These are phyloP conservation scores for Holothuria leucospilota DNA, from an alignment of 53 echinoderm and acorn worm species.

Conservation along the genomic window DNA sequence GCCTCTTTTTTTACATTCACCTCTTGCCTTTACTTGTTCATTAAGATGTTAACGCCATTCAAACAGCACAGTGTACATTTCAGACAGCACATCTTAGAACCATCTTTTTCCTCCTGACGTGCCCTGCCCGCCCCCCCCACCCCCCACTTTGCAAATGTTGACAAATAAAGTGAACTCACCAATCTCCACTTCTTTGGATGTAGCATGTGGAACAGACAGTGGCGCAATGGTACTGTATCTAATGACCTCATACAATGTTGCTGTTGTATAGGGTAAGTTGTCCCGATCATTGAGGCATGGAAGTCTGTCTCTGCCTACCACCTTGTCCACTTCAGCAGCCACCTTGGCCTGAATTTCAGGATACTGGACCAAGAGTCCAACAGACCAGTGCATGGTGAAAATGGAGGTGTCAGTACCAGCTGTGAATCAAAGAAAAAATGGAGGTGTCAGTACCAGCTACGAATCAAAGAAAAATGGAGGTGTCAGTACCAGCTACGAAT, in stretches of 20 bases:
- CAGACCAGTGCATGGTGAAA: conserved; percentile 64
- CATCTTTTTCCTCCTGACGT: neutral
- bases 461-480: conserved; percentile 35
- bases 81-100: no score
- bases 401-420: conserved; percentile 76
- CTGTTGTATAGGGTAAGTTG: conserved; percentile 61
- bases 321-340: conserved; percentile 64
- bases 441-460: conserved; percentile 76
- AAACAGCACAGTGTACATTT: no score
- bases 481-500: conserved; percentile 68
- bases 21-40: no score
- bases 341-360: conserved; percentile 69
- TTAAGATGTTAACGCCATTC: no score
- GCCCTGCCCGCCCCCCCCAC: no score
- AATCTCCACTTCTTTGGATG: conserved; percentile 41
- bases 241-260: conserved; percentile 61
- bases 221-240: conserved; percentile 58
- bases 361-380: conserved; percentile 47
- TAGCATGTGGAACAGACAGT: conserved; percentile 60
- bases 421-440: neutral
- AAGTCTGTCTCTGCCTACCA: conserved; percentile 65
- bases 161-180: conserved; percentile 16
- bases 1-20: no score
- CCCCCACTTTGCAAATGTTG: no score
- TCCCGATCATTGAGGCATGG: conserved; percentile 62